Base-by-base conservation (phyloP, 2,797 vertebrate species). In the Sebastiscus tertius region DNA sequence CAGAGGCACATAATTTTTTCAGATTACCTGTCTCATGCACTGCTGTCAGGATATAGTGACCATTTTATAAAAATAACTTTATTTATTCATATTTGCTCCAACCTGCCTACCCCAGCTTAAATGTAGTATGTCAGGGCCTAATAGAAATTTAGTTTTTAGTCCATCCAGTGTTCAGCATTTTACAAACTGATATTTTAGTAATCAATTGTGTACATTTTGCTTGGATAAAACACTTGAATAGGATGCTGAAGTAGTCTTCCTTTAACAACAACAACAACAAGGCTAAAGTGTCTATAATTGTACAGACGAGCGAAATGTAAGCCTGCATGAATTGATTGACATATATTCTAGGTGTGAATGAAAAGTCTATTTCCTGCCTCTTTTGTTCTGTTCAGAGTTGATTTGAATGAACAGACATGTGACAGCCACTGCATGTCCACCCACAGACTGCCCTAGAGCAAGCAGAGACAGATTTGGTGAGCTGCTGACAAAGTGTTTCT, bases 401-500 rank as follows among this genome's bases (percentile, higher is more conserved):
- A 86, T 85, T 76, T 87, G 80, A 87, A 73, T 39, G 73, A 87
- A 71, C 22, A 65, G 27, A 55, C 75, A 2, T 18, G 42, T 60
- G 68, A 72, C 73, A 62, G 81, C 56, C 13, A 8, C 77, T 64
- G 52, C 82, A 8, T 77, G 60, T 75, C 74, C 56, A 68, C 42
- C 42, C 76, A 62, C 77, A 75, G 18, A 80, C 86, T 46, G 74
- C 82, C 82, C 46, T 10, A 2, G 49, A 80, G 89, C 81, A 85
- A 87, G 91, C 88, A 65, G 87, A 92, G 90, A 84, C 87, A 89
- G 84, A 92, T 93, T 90, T 90, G 83, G 82, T 72, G 85, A 85
- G 86, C 83, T 89, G 89, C 91, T 92, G 93, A 93, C 93, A 93
- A 92, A 94, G 92, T 91, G 89, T 83, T 91, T 90, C 91, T 95